Conservation (phyloP, 2,888 invertebrate species). For the Lasioglossum zephyrum region DNA sequence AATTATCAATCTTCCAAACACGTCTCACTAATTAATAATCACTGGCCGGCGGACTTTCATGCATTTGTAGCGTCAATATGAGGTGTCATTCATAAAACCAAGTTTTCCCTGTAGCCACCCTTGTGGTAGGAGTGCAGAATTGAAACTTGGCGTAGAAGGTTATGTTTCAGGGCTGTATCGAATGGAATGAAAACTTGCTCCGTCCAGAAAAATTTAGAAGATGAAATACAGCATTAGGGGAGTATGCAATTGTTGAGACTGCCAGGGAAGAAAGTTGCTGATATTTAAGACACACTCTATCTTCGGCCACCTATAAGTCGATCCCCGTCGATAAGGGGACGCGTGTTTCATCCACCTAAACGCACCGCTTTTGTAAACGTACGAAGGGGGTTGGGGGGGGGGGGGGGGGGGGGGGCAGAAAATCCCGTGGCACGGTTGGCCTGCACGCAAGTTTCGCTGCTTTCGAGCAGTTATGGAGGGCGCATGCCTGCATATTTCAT, state of each 20-base stretch:
- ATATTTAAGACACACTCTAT: slow-evolving; percentile 19
- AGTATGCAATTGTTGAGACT: not conserved
- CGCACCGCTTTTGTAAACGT: slow-evolving; percentile 69
- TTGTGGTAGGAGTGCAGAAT: too few species aligned
- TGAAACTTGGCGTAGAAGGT: too few species aligned
- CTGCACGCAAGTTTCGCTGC: slow-evolving; percentile 80
- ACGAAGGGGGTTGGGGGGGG: slow-evolving; percentile 55
- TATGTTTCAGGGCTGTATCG: too few species aligned
- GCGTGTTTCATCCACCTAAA: slow-evolving; percentile 51
- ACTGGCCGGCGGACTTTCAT: too few species aligned
- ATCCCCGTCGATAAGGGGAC: slow-evolving; percentile 46
- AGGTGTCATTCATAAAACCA: too few species aligned
- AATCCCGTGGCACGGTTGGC: slow-evolving; percentile 75
- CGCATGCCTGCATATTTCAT: slow-evolving; percentile 83
- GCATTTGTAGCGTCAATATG: too few species aligned
- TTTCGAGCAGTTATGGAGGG: slow-evolving; percentile 79
- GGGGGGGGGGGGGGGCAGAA: slow-evolving; percentile 71
- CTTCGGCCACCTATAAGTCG: slow-evolving; percentile 41
- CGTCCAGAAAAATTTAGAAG: not conserved
- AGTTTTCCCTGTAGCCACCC: too few species aligned
- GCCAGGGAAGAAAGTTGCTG: not conserved
- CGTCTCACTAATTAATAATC: too few species aligned
- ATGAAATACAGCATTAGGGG: not conserved
- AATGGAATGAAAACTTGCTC: too few species aligned
- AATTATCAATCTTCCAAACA: too few species aligned